These are phyloP conservation scores for Stomorhina lunata DNA, from an alignment of 2,888 invertebrate genomes.

Conservation along the genomic window DNA sequence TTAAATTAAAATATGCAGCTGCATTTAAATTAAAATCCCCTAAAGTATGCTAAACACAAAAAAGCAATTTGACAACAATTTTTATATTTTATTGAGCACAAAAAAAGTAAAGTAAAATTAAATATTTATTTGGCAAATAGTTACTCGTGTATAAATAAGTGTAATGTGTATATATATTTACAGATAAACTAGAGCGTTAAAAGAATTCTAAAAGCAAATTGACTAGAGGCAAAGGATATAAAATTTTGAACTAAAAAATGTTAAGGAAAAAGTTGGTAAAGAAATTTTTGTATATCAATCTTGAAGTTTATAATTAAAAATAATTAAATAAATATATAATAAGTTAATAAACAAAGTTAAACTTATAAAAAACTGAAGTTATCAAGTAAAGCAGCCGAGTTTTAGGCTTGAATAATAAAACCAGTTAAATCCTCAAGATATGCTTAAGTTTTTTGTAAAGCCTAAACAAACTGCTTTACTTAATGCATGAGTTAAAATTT, in stretches of 20 bases:
- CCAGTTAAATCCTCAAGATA: too few species aligned
- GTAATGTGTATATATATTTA: constrained; percentile 31
- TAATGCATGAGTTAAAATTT: too few species aligned
- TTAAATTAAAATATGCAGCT: background rate
- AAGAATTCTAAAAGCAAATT: constrained; percentile 62
- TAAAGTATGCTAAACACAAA: background rate
- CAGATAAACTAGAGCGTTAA: constrained; percentile 61
- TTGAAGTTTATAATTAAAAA: background rate
- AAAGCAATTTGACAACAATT: background rate
- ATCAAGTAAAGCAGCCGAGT: background rate
- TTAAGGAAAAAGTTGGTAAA: background rate
- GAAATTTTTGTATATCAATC: background rate
- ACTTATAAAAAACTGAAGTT: background rate
- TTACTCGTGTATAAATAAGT: background rate
- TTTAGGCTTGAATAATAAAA: too few species aligned
- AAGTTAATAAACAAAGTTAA: background rate
- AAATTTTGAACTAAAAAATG: background rate
- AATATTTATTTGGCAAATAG: background rate
- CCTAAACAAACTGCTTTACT: too few species aligned
- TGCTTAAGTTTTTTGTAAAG: too few species aligned
- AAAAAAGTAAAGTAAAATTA: background rate
- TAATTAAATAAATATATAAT: background rate
- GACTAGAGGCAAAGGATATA: background rate
- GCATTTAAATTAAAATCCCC: background rate
- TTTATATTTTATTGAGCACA: background rate